Evolutionary conservation across 2,888 invertebrate genomes (phyloP).

Genomic region (Drosophila putrida): DNA sequence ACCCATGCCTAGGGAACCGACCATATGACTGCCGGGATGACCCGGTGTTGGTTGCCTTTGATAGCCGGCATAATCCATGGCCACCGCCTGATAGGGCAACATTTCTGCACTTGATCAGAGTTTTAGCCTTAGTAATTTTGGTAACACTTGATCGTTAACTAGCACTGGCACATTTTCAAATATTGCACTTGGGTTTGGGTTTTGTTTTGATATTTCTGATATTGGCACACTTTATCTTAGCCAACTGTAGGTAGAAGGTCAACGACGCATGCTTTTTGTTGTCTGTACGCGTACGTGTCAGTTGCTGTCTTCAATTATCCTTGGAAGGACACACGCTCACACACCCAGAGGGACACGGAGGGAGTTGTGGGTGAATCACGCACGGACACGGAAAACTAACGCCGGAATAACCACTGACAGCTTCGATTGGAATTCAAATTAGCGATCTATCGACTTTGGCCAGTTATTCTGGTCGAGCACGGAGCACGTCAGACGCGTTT

Average conservation of each 20-base stretch:
- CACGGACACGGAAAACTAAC: conserved; percentile 54
- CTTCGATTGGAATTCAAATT: conserved; percentile 81
- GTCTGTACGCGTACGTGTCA: conserved; percentile 74
- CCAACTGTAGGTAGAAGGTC: conserved; percentile 52
- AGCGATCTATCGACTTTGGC: conserved; percentile 66
- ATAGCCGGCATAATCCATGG: conserved; percentile 93
- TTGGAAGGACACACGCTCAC: conserved; percentile 40
- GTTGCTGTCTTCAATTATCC: conserved; percentile 74
- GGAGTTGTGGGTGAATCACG: conserved; percentile 25
- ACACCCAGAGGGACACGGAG: conserved; percentile 9
- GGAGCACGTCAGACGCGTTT: conserved; percentile 63
- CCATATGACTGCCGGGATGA: conserved; percentile 84
- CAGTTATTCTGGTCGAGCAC: conserved; percentile 42
- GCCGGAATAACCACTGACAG: conserved; percentile 28
- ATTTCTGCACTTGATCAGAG: conserved; percentile 84
- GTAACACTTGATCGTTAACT: conserved; percentile 29
- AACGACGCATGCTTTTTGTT: conserved; percentile 61
- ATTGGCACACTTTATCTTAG: conserved; percentile 42
- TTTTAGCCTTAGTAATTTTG: conserved; percentile 6
- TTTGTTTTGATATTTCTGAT: background rate
- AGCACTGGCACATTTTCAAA: conserved; percentile 60
- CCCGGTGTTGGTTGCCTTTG: conserved; percentile 87
- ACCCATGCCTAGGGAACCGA: conserved; percentile 87
- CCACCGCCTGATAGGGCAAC: conserved; percentile 95
- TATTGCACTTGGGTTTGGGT: conserved; percentile 37